phyloP scores from a whole-genome alignment of 2,888 invertebrate species.

The Chelonus formosanus region DNA sequence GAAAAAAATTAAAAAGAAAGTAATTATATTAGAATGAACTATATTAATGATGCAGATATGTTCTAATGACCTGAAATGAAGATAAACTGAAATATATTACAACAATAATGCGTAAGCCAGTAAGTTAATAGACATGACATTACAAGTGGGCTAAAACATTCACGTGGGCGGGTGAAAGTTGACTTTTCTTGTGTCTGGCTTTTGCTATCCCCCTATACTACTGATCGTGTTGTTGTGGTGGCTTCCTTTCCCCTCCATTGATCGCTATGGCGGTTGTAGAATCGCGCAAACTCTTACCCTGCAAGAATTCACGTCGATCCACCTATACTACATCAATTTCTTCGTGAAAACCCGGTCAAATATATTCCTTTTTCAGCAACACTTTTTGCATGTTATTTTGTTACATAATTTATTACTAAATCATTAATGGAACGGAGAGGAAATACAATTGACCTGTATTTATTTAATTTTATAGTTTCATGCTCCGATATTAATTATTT shows the following conservation, averaged over 20 bases:
- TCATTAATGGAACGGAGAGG: too few relatives aligned
- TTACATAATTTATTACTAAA: conserved; percentile 15
- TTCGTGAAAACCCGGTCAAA: conserved; percentile 32
- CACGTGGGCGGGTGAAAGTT: conserved; percentile 60
- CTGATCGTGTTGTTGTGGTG: conserved; percentile 12
- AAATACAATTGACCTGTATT: too few relatives aligned
- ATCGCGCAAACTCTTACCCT: conserved; percentile 26
- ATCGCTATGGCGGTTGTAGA: conserved; percentile 21
- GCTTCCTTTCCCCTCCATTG: conserved; percentile 22
- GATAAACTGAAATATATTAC: conserved; percentile 44
- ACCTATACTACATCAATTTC: conserved; percentile 8
- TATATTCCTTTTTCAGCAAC: conserved; percentile 13
- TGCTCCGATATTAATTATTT: too few relatives aligned
- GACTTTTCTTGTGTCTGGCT: conserved; percentile 45
- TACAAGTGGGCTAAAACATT: conserved; percentile 34
- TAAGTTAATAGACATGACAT: conserved; percentile 40
- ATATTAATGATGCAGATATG: not conserved
- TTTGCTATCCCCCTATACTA: conserved; percentile 30
- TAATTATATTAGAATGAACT: too few relatives aligned
- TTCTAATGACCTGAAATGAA: conserved; percentile 4
- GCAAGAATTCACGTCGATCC: conserved; percentile 23
- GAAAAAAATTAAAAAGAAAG: too few relatives aligned
- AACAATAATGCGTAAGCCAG: conserved; percentile 43
- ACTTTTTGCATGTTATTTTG: conserved; percentile 19
- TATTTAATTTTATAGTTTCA: too few relatives aligned